A percentile compares a stretch with the other conserved stretches of the same genome.
These are phyloP conservation scores for Rousettus madagascariensis DNA, from an alignment of 2,797 vertebrate species.

Conservation along the genomic window DNA sequence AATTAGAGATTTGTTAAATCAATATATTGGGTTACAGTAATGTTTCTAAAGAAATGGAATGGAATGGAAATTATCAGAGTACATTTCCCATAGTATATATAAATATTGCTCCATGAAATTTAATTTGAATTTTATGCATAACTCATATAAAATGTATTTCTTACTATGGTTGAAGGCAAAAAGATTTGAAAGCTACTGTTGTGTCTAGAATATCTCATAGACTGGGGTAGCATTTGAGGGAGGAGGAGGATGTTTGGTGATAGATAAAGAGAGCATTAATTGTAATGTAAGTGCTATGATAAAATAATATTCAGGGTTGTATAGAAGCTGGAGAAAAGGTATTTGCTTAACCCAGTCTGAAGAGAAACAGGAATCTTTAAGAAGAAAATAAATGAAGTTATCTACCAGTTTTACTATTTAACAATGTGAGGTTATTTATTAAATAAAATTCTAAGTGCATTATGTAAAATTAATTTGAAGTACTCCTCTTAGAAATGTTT, in stretches of 20 bases:
- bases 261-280: not conserved
- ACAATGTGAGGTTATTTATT: not conserved
- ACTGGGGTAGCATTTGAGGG: not conserved
- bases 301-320: not conserved
- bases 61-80: not conserved
- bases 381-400: conserved; percentile 23
- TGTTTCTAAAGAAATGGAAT: not conserved
- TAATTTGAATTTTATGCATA: conserved; percentile 1
- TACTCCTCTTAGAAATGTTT: conserved; percentile 1
- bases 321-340: not conserved
- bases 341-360: not conserved
- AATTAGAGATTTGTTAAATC: not conserved
- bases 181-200: not conserved
- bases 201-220: not conserved
- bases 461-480: conserved; percentile 15
- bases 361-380: not conserved
- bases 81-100: not conserved
- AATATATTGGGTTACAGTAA: not conserved
- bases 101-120: conserved; percentile 37
- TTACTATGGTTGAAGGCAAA: not conserved
- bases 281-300: not conserved
- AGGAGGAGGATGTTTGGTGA: not conserved
- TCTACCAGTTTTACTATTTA: not conserved
- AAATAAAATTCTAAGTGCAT: conserved; percentile 4
- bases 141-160: not conserved